Conservation (phyloP, 2,113 vertebrate species). For the Cyprinodon brontotheroides region DNA sequence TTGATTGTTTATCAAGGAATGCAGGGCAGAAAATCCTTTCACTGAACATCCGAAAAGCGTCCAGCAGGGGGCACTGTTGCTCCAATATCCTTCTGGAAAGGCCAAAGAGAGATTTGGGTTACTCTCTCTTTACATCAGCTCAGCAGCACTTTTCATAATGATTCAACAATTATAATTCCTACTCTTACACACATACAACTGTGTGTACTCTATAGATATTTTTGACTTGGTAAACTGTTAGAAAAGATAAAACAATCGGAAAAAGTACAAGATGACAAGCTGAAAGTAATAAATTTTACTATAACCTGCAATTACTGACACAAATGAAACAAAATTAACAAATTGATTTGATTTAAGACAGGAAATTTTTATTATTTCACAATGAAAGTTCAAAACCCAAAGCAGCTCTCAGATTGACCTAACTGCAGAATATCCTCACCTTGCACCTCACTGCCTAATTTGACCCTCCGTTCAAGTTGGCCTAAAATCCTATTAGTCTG, state of each 20-base stretch:
- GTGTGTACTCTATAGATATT: no score
- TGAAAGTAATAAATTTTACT: no score
- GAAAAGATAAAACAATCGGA: no score
- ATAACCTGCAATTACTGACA: no score
- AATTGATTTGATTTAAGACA: no score
- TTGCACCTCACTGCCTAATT: background rate
- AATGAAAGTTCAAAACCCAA: background rate
- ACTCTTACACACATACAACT: no score
- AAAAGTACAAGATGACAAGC: no score
- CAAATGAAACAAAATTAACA: background rate
- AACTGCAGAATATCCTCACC: background rate
- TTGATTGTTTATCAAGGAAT: no score
- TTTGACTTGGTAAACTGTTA: no score
- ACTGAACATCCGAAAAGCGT: background rate
- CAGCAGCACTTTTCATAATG: background rate
- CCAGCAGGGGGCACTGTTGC: constrained; percentile 24
- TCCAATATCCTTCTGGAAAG: background rate
- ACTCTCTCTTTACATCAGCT: background rate
- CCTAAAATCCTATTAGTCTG: constrained; percentile 41
- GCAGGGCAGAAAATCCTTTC: background rate
- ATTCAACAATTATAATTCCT: background rate
- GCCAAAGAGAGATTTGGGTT: background rate
- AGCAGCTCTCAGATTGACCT: background rate
- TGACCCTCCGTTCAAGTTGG: constrained; percentile 3
- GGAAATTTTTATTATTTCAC: background rate